Conservation (phyloP, 1,140 invertebrate species). For the Drosophila jambulina region DNA sequence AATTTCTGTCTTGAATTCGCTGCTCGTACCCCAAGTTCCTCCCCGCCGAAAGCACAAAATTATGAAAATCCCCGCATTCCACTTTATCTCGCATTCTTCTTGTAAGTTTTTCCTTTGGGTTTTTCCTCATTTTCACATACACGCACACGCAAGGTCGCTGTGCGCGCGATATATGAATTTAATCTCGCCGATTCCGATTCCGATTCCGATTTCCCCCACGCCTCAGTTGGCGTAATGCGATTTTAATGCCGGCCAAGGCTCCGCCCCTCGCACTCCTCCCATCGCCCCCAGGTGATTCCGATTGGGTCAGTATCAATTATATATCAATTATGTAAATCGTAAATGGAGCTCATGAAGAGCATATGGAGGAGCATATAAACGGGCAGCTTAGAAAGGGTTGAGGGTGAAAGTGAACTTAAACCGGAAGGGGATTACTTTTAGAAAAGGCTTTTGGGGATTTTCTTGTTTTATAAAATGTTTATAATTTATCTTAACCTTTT, state of each 20-base stretch:
- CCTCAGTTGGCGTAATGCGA: conserved; percentile 50
- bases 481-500: background rate
- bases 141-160: conserved; percentile 46
- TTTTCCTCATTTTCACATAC: conserved; percentile 55
- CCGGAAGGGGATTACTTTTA: background rate
- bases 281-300: conserved; percentile 1
- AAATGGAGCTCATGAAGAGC: background rate
- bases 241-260: conserved; percentile 72
- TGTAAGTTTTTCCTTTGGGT: conserved; percentile 40
- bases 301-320: conserved; percentile 48
- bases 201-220: conserved; percentile 27
- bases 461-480: too few relatives aligned
- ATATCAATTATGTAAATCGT: conserved; percentile 45
- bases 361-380: background rate
- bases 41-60: background rate
- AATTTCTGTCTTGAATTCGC: conserved; percentile 60
- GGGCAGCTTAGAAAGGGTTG: background rate
- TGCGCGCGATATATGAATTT: conserved; percentile 36
- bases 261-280: background rate
- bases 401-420: background rate
- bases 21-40: conserved; percentile 20
- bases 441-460: background rate
- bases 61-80: background rate
- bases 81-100: conserved; percentile 25
- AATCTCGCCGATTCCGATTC: conserved; percentile 38